Evolutionary conservation across 1,140 invertebrate genomes (phyloP).

Genomic region (Psilanteris sp.): DNA sequence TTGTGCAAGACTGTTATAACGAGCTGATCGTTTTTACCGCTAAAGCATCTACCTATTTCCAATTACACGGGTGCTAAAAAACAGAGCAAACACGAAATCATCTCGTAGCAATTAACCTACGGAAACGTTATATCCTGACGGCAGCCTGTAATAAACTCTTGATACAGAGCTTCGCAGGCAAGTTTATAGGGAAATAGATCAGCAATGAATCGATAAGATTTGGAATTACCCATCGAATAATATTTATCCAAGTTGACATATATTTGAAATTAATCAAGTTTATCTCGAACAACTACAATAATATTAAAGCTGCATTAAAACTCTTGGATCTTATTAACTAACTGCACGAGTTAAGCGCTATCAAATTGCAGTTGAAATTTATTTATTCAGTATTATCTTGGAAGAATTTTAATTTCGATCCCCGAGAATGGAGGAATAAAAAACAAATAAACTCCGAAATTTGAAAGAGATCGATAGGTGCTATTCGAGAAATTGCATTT

Average conservation of each 20-base stretch:
- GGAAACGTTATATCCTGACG: constrained; percentile 62
- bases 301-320: too few relatives aligned
- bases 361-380: too few relatives aligned
- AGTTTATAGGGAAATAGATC: constrained; percentile 50
- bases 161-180: constrained; percentile 22
- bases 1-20: constrained; percentile 58
- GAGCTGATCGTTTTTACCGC: constrained; percentile 54
- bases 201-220: constrained; percentile 35
- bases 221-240: constrained; percentile 33
- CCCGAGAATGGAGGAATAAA: too few relatives aligned
- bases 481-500: too few relatives aligned
- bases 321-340: too few relatives aligned
- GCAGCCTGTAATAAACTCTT: constrained; percentile 52
- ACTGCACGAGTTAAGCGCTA: too few relatives aligned
- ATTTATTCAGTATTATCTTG: too few relatives aligned
- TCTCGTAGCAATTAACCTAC: constrained; percentile 57
- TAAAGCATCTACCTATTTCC: constrained; percentile 48
- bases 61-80: constrained; percentile 56
- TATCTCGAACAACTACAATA: not conserved
- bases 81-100: constrained; percentile 50
- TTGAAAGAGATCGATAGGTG: too few relatives aligned
- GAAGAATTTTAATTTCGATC: too few relatives aligned
- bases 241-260: constrained; percentile 40
- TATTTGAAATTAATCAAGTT: constrained; percentile 41
- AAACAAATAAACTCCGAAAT: too few relatives aligned